Percentiles rank a stretch among this genome's conserved stretches.
Evolutionary conservation across 2,113 vertebrate species (phyloP).

Genomic region (Macquaria australasica): DNA sequence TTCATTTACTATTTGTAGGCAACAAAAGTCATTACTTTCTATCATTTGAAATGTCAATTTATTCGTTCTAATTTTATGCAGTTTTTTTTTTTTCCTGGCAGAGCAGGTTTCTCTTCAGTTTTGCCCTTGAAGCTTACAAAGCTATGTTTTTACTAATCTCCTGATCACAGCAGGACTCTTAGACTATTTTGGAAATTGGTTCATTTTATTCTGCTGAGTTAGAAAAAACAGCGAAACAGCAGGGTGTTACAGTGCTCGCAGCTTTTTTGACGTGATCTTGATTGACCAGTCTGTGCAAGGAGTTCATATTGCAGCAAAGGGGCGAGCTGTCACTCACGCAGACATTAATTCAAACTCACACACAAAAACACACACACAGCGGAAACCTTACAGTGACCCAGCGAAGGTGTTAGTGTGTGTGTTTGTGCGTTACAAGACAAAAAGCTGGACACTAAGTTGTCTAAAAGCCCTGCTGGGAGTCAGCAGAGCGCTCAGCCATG

Average conservation of each 20-base stretch:
- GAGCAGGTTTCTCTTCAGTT: constrained; percentile 33
- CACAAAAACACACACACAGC: background rate
- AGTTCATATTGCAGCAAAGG: constrained; percentile 41
- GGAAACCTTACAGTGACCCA: constrained; percentile 52
- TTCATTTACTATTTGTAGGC: constrained; percentile 7
- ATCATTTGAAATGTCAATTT: background rate
- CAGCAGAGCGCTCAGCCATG: constrained; percentile 62
- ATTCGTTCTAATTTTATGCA: constrained; percentile 39
- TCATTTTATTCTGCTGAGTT: constrained; percentile 27
- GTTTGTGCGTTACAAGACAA: constrained; percentile 52
- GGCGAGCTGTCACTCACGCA: constrained; percentile 30
- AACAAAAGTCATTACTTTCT: background rate
- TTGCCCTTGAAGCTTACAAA: constrained; percentile 46
- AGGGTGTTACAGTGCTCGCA: background rate
- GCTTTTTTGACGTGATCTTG: constrained; percentile 7
- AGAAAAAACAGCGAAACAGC: background rate
- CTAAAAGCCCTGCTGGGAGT: constrained; percentile 74
- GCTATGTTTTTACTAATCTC: constrained; percentile 31
- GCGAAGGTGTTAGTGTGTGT: constrained; percentile 28
- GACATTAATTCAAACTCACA: background rate
- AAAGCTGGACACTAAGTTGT: constrained; percentile 61
- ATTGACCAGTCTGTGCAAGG: constrained; percentile 24
- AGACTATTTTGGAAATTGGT: constrained; percentile 42
- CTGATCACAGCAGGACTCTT: constrained; percentile 46
- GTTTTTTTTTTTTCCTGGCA: background rate